A percentile compares a stretch with the other conserved stretches of the same genome.
Evolutionary conservation across 2,888 invertebrate genomes (phyloP).

Genomic region (Sceliomorpha sp.): DNA sequence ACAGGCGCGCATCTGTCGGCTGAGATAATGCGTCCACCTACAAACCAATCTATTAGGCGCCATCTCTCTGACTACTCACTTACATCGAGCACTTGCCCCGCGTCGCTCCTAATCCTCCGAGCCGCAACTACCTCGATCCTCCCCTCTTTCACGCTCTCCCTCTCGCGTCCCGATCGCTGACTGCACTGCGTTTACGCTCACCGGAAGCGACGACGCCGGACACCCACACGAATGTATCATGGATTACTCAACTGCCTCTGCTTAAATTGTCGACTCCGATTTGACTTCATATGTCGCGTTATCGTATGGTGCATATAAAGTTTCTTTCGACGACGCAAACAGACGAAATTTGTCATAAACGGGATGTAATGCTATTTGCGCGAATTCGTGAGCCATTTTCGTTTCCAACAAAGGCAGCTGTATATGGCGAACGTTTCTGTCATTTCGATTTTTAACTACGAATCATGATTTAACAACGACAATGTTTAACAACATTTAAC

Average conservation of each 20-base stretch:
- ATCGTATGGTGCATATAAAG: constrained; percentile 20
- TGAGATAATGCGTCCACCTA: constrained; percentile 79
- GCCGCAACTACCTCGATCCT: constrained; percentile 51
- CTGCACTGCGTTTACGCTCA: constrained; percentile 59
- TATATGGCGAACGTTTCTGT: too few relatives aligned
- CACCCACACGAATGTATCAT: constrained; percentile 68
- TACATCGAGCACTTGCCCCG: constrained; percentile 67
- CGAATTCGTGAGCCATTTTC: too few relatives aligned
- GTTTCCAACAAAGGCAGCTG: too few relatives aligned
- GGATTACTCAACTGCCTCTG: constrained; percentile 44
- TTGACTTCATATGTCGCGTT: constrained; percentile 41
- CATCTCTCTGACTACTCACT: constrained; percentile 80
- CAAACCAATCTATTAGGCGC: constrained; percentile 81
- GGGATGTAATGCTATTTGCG: too few relatives aligned
- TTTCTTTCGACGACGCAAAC: too few relatives aligned
- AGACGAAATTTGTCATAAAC: too few relatives aligned
- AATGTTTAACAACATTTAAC: too few relatives aligned
- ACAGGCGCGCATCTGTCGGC: constrained; percentile 60
- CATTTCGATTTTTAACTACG: too few relatives aligned
- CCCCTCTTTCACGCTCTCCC: constrained; percentile 41
- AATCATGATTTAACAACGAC: too few relatives aligned
- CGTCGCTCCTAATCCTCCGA: constrained; percentile 55
- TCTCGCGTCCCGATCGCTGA: constrained; percentile 52
- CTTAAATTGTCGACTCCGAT: constrained; percentile 52
- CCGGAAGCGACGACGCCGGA: constrained; percentile 73